A percentile compares a stretch with the other conserved stretches of the same genome.
Evolutionary conservation across 2,113 vertebrate genomes (phyloP).

Genomic region (Gulo gulo): DNA sequence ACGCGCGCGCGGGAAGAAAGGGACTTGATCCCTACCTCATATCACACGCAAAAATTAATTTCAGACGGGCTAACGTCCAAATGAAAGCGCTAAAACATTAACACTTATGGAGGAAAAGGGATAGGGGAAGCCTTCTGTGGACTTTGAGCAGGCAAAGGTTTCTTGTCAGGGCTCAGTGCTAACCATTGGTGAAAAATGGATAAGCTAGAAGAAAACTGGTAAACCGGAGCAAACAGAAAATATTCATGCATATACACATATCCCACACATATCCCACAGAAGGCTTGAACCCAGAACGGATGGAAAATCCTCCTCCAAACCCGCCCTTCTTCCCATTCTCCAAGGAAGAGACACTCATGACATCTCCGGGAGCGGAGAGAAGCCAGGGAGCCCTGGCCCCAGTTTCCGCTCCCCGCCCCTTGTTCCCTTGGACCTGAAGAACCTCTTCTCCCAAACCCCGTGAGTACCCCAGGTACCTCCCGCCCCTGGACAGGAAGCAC

Average conservation of each 20-base stretch:
- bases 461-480: rapidly evolving
- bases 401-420: background rate
- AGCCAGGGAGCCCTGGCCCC: background rate
- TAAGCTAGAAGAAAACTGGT: background rate
- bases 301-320: background rate
- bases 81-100: background rate
- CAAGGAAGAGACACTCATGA: background rate
- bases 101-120: background rate
- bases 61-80: background rate
- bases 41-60: background rate
- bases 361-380: background rate
- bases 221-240: background rate
- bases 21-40: background rate
- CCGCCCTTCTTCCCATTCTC: background rate
- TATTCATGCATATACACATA: background rate
- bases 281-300: background rate
- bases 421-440: background rate
- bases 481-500: rapidly evolving
- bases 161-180: background rate
- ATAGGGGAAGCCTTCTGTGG: background rate
- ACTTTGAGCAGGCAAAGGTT: background rate
- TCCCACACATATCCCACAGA: background rate
- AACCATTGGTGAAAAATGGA: background rate
- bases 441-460: background rate
- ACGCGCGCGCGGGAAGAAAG: background rate